Evolutionary conservation across 2,113 vertebrate species (phyloP).

Genomic region (Elephas maximus): DNA sequence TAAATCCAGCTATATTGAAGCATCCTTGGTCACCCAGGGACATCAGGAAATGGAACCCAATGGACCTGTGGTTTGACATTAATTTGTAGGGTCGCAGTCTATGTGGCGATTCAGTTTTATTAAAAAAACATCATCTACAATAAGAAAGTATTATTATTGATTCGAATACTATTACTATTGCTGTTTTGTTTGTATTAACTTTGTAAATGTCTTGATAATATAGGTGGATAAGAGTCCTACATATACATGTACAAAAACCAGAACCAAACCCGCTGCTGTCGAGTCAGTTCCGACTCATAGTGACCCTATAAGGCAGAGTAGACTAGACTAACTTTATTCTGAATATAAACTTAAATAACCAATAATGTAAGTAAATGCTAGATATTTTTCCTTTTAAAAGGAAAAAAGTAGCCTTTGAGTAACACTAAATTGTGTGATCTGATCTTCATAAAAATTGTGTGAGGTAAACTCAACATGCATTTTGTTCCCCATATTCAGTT

Average conservation of each 20-base stretch:
- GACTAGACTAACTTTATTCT: not conserved
- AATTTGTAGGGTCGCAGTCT: not conserved
- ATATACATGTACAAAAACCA: not conserved
- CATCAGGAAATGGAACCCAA: not conserved
- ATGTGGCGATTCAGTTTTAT: not conserved
- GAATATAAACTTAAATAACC: conserved; percentile 2
- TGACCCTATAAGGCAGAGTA: no score
- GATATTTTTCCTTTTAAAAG: not conserved
- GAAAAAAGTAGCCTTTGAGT: not conserved
- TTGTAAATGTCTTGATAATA: not conserved
- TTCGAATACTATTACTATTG: not conserved
- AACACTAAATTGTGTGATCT: not conserved
- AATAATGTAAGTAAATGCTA: not conserved
- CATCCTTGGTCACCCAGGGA: not conserved
- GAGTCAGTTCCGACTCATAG: no score
- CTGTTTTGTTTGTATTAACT: conserved; percentile 9
- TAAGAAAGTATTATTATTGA: not conserved
- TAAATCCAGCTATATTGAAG: not conserved
- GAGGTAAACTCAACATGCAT: not conserved
- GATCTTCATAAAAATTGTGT: not conserved
- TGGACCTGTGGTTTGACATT: not conserved
- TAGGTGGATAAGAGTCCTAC: not conserved
- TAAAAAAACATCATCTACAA: not conserved
- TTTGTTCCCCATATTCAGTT: not conserved
- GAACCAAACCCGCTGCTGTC: no score